Evolutionary conservation across 2,888 invertebrate species (phyloP).

Genomic region (Blera fallax): DNA sequence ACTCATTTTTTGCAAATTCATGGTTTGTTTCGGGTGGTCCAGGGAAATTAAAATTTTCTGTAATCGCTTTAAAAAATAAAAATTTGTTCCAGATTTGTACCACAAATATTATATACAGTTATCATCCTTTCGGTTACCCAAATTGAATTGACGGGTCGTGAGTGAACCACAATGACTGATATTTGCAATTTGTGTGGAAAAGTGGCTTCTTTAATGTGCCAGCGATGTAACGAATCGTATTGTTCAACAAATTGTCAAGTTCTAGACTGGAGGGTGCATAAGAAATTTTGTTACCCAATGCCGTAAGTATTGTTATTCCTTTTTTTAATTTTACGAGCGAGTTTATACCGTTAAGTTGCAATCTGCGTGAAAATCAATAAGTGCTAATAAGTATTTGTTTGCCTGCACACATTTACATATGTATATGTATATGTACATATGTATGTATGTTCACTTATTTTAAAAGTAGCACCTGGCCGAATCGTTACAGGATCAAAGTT

Average conservation of each 20-base stretch:
- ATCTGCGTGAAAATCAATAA: no score
- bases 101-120: not conserved
- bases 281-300: conserved; percentile 73
- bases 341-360: no score
- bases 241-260: conserved; percentile 72
- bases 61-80: no score
- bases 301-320: conserved; percentile 73
- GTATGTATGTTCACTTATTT: no score
- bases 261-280: conserved; percentile 68
- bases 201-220: conserved; percentile 57
- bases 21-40: not conserved
- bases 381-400: no score
- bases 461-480: no score
- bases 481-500: no score
- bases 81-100: not conserved
- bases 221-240: conserved; percentile 67
- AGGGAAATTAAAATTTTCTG: not conserved
- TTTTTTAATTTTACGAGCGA: not conserved
- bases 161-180: conserved; percentile 19
- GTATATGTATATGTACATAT: no score
- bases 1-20: not conserved
- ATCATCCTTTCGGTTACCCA: not conserved
- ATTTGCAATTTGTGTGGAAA: conserved; percentile 64
- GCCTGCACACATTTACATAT: no score
- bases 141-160: not conserved